phyloP scores from a whole-genome alignment of 2,113 vertebrate genomes.

The Campylorhamphus procurvoides region DNA sequence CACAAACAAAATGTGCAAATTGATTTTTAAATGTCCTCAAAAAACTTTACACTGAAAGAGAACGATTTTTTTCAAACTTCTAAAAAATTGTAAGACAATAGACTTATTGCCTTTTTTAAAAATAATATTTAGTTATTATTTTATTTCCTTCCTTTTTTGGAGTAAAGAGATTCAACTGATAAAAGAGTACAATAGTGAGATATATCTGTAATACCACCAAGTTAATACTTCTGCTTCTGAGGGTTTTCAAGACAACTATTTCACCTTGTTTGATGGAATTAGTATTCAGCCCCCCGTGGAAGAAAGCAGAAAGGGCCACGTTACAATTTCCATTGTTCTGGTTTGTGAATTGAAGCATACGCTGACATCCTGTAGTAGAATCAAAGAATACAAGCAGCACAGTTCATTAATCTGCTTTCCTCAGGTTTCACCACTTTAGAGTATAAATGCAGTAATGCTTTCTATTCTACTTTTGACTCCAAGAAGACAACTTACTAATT shows the following conservation, averaged over 20 bases:
- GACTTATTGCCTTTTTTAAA: constrained; percentile 4
- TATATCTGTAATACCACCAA: constrained; percentile 16
- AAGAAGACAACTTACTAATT: neutral
- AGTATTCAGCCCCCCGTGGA: constrained; percentile 70
- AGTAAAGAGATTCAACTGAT: constrained; percentile 60
- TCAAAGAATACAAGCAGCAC: constrained; percentile 38
- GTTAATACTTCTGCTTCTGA: constrained; percentile 17
- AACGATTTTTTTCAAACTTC: neutral
- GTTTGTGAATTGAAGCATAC: constrained; percentile 75
- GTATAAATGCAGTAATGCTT: neutral
- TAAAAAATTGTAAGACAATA: neutral
- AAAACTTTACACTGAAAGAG: neutral
- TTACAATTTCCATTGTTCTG: constrained; percentile 71
- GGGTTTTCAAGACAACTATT: constrained; percentile 67
- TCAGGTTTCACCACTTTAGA: neutral
- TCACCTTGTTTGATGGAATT: constrained; percentile 60
- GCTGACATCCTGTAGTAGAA: constrained; percentile 59
- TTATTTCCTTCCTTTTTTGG: neutral
- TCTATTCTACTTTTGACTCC: neutral
- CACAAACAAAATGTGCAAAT: constrained; percentile 27
- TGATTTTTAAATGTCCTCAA: constrained; percentile 31
- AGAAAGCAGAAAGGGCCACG: constrained; percentile 66
- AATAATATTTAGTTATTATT: neutral
- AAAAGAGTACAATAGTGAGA: constrained; percentile 23
- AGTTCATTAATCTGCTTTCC: constrained; percentile 40